Evolutionary conservation across 2,113 vertebrate genomes (phyloP).

Genomic region (Nerophis lumbriciformis): DNA sequence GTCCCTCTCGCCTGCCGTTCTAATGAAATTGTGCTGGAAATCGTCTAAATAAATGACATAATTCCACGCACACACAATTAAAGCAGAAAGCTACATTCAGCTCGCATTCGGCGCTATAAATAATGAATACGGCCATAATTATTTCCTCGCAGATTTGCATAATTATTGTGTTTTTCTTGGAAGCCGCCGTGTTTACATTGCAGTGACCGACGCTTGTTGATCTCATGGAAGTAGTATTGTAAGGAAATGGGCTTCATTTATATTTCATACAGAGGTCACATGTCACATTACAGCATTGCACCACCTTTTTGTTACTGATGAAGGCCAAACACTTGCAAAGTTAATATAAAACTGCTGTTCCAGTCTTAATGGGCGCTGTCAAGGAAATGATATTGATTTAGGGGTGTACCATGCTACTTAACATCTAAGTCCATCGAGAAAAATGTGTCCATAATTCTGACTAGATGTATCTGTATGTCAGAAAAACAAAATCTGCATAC

Average conservation of each 20-base stretch:
- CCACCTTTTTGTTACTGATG: slow-evolving; percentile 44
- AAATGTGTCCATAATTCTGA: too few species aligned
- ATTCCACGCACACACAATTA: slow-evolving; percentile 75
- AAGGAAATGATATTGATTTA: neutral
- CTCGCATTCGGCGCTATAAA: slow-evolving; percentile 76
- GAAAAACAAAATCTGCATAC: too few species aligned
- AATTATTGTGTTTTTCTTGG: slow-evolving; percentile 69
- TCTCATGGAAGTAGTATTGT: slow-evolving; percentile 56
- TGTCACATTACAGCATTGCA: slow-evolving; percentile 50
- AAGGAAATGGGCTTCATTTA: slow-evolving; percentile 60
- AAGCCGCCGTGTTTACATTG: slow-evolving; percentile 69
- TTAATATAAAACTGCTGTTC: neutral
- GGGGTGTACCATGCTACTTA: too few species aligned
- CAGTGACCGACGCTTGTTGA: slow-evolving; percentile 50
- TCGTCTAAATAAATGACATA: slow-evolving; percentile 74
- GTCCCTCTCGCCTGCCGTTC: slow-evolving; percentile 67
- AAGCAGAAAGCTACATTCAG: slow-evolving; percentile 70
- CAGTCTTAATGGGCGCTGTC: neutral
- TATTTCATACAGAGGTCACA: slow-evolving; percentile 63
- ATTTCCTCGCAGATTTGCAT: slow-evolving; percentile 75
- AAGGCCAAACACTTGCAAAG: neutral
- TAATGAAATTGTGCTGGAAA: slow-evolving; percentile 70
- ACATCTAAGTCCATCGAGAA: too few species aligned
- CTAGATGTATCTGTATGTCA: too few species aligned
- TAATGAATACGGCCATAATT: slow-evolving; percentile 76